These are phyloP conservation scores for Dreissena rostriformis DNA, from an alignment of 1,140 invertebrate genomes.

Conservation along the genomic window DNA sequence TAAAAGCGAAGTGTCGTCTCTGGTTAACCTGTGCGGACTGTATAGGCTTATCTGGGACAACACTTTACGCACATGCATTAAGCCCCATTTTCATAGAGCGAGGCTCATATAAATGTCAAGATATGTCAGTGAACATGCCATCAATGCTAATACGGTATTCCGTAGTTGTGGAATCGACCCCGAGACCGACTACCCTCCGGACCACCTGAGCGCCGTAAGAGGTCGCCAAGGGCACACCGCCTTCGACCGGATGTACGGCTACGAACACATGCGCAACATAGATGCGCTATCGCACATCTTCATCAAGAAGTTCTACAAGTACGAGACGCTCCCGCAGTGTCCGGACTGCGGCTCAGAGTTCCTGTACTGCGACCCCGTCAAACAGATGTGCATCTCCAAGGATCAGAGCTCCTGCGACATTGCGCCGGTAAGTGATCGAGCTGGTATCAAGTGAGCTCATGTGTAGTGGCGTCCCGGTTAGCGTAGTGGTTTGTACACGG, in stretches of 20 bases:
- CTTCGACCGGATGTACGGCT: constrained; percentile 41
- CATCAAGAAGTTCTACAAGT: constrained; percentile 37
- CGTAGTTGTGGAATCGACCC: constrained; percentile 35
- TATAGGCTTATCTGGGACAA: too few species aligned
- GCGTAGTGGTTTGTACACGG: too few species aligned
- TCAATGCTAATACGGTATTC: neutral
- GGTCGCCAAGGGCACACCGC: constrained; percentile 21
- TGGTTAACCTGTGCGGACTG: too few species aligned
- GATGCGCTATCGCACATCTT: constrained; percentile 45
- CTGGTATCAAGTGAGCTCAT: too few species aligned
- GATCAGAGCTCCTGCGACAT: constrained; percentile 37
- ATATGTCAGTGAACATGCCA: neutral
- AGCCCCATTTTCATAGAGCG: too few species aligned
- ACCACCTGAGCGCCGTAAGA: neutral
- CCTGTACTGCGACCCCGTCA: constrained; percentile 29
- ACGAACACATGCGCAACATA: constrained; percentile 23
- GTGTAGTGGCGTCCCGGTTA: too few species aligned
- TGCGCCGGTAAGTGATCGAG: constrained; percentile 16
- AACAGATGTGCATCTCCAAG: constrained; percentile 38
- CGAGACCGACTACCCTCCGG: constrained; percentile 33
- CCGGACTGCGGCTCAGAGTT: constrained; percentile 40
- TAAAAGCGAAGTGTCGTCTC: too few species aligned
- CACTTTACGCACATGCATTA: too few species aligned
- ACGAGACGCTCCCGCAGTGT: constrained; percentile 38
- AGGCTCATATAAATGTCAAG: too few species aligned